Evolutionary conservation across 2,888 invertebrate species (phyloP).

Genomic region (Linnaemya tessellans): DNA sequence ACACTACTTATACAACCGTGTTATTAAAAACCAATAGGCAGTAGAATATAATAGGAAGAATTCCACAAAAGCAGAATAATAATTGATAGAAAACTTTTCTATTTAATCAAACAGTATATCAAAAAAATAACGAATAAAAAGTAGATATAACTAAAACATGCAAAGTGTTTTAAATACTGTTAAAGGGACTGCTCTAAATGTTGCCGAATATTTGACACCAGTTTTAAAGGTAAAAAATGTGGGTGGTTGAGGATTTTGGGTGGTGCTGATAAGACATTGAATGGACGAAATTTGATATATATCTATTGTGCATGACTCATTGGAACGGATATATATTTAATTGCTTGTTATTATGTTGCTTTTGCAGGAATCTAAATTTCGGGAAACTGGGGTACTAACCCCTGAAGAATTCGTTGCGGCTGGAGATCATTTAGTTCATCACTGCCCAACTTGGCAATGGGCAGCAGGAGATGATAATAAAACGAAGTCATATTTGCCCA

Average conservation of each 20-base stretch:
- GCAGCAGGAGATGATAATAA: constrained; percentile 94
- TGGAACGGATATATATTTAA: not conserved
- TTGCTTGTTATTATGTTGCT: not conserved
- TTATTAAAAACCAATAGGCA: not conserved
- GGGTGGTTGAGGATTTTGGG: constrained; percentile 37
- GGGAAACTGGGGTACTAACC: constrained; percentile 98
- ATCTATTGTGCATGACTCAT: constrained; percentile 58
- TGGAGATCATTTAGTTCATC: constrained; percentile 99
- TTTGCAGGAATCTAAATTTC: constrained; percentile 95
- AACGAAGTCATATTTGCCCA: constrained; percentile 93
- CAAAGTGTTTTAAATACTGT: constrained; percentile 97
- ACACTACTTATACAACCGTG: constrained; percentile 15
- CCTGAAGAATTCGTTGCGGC: constrained; percentile 99
- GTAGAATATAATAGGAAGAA: constrained; percentile 31
- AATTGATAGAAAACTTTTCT: constrained; percentile 20
- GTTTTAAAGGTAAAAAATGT: constrained; percentile 91
- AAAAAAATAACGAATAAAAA: not conserved
- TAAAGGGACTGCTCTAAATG: constrained; percentile 96
- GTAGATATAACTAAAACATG: constrained; percentile 85
- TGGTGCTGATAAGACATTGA: not conserved
- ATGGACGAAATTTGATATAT: constrained; percentile 19
- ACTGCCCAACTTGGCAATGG: constrained; percentile 99
- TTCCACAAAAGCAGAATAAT: constrained; percentile 23
- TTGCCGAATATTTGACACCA: constrained; percentile 98
- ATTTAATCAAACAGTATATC: constrained; percentile 26